Evolutionary conservation across 2,888 invertebrate species (phyloP).

Genomic region (Trissolcus brochymenae): DNA sequence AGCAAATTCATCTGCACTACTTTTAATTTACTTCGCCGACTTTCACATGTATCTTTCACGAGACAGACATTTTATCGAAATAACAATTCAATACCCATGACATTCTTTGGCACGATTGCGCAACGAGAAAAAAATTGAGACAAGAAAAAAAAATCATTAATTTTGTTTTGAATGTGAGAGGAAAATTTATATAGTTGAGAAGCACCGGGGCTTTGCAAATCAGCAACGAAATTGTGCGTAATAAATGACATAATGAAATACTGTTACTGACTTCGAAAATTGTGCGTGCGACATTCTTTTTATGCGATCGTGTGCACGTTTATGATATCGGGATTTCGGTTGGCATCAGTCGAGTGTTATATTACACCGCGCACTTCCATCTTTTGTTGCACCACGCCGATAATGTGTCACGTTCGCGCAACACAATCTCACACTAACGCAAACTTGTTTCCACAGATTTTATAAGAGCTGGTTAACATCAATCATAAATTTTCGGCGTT

Average conservation of each 20-base stretch:
- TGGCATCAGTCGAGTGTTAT: conserved; percentile 33
- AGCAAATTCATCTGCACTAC: too few relatives aligned
- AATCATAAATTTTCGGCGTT: conserved; percentile 57
- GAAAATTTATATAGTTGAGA: conserved; percentile 4
- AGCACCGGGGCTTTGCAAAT: conserved; percentile 13
- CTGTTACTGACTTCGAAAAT: conserved; percentile 6
- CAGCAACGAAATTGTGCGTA: conserved; percentile 9
- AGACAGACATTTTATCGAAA: too few relatives aligned
- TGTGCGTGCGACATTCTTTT: conserved; percentile 33
- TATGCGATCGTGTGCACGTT: conserved; percentile 34
- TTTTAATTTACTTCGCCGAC: too few relatives aligned
- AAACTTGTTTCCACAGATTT: conserved; percentile 48
- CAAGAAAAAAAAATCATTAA: neutral
- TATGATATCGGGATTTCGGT: conserved; percentile 45
- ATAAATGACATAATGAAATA: conserved; percentile 22
- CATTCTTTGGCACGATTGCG: neutral
- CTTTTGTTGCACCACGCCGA: conserved; percentile 31
- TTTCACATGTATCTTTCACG: too few relatives aligned
- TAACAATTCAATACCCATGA: neutral
- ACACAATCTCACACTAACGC: conserved; percentile 21
- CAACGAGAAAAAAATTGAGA: neutral
- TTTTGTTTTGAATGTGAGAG: neutral
- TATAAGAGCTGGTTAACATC: conserved; percentile 51
- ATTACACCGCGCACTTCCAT: conserved; percentile 38
- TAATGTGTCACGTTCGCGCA: conserved; percentile 33